Conservation (phyloP, 2,797 vertebrate species). For the Gallinago stenura region DNA sequence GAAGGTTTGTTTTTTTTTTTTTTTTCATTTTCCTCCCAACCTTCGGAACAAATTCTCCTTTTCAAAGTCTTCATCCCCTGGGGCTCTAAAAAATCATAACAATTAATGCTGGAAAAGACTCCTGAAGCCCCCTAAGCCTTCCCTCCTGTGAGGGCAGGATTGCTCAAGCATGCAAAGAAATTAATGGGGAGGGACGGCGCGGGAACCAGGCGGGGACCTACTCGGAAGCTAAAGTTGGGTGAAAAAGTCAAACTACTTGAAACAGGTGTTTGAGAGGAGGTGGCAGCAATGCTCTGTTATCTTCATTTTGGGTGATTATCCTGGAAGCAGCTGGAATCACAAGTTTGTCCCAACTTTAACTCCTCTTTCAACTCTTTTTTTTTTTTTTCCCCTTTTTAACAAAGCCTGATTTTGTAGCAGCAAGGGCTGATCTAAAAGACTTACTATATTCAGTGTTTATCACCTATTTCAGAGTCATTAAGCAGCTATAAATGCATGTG, state of each 20-base stretch:
- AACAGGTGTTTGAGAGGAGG: background rate
- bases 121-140: slow-evolving; percentile 7
- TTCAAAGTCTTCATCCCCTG: background rate
- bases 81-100: slow-evolving; percentile 26
- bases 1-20: rapidly evolving
- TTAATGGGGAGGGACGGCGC: background rate
- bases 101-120: slow-evolving; percentile 47
- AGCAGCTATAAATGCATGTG: background rate
- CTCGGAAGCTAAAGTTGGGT: background rate
- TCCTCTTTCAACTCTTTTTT: background rate
- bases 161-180: background rate
- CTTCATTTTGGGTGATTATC: rapidly evolving
- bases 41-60: background rate
- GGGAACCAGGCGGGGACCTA: background rate
- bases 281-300: background rate
- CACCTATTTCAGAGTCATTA: background rate
- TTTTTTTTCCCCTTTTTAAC: background rate
- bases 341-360: background rate
- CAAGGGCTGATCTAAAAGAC: background rate
- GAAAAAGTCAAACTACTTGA: background rate
- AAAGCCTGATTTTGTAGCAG: background rate
- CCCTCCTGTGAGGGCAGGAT: background rate
- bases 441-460: background rate
- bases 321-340: background rate
- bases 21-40: background rate